Percentiles rank a stretch among this genome's conserved stretches.
Evolutionary conservation across 2,888 invertebrate genomes (phyloP).

Genomic region (Dynastes hyllus): DNA sequence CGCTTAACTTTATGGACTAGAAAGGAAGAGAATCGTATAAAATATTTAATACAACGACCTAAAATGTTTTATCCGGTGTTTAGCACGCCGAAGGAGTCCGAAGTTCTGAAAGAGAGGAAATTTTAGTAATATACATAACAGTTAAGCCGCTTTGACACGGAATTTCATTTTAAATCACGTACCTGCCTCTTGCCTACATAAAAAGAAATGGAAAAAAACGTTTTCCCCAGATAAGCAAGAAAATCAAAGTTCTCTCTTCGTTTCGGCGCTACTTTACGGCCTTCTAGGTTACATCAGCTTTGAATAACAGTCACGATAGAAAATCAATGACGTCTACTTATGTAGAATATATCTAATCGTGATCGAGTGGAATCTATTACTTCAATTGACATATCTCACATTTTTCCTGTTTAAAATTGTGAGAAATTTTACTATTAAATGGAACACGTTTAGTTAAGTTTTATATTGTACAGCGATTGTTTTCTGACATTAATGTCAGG

Average conservation of each 20-base stretch:
- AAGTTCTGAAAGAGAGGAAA: constrained; percentile 22
- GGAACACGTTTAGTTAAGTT: no score
- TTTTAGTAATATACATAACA: constrained; percentile 36
- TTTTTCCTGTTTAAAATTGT: no score
- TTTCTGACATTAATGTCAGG: no score
- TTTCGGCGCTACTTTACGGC: background rate
- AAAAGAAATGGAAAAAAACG: constrained; percentile 1
- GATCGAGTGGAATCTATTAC: background rate
- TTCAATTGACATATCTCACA: no score
- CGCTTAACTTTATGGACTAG: background rate
- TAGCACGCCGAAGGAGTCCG: background rate
- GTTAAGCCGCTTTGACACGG: constrained; percentile 36
- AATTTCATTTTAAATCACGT: constrained; percentile 35
- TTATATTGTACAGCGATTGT: no score
- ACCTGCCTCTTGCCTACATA: background rate
- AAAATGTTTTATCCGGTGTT: constrained; percentile 23
- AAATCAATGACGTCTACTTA: constrained; percentile 12
- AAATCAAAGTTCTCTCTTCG: constrained; percentile 5
- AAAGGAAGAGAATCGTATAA: background rate
- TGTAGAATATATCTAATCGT: background rate
- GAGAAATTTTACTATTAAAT: no score
- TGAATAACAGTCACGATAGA: constrained; percentile 5
- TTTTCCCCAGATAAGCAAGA: constrained; percentile 12
- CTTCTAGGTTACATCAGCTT: background rate
- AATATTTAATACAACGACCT: constrained; percentile 16